Percentiles rank a stretch among this genome's conserved stretches.
Conservation (phyloP, 2,888 invertebrate genomes). For the Lepidocyrtoides sp. region DNA sequence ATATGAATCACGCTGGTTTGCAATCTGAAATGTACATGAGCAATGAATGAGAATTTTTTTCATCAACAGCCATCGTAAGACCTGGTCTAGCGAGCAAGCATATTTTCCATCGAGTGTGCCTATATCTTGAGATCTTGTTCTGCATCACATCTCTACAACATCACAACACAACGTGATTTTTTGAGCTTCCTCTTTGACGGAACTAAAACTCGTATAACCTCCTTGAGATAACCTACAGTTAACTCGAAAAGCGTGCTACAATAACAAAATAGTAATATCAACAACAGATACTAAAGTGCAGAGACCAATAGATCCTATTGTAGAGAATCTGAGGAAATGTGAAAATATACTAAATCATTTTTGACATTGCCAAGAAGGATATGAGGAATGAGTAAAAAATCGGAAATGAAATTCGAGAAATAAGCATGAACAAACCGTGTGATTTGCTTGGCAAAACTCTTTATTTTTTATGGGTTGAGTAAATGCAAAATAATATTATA, state of each 20-base stretch:
- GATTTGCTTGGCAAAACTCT: conserved; percentile 42
- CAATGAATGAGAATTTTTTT: no score
- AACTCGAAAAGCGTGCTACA: neutral
- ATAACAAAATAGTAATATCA: neutral
- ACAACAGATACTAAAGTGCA: neutral
- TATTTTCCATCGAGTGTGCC: conserved; percentile 19
- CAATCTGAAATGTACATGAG: conserved; percentile 2
- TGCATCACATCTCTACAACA: conserved; percentile 55
- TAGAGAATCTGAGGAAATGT: neutral
- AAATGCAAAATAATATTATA: neutral
- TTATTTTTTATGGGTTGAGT: no score
- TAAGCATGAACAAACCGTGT: conserved; percentile 48
- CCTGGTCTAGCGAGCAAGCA: neutral
- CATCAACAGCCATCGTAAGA: neutral
- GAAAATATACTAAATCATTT: conserved; percentile 69
- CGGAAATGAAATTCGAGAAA: conserved; percentile 71
- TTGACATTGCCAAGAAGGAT: conserved; percentile 65
- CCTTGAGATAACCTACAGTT: conserved; percentile 10
- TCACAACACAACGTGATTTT: conserved; percentile 46
- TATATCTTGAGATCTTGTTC: neutral
- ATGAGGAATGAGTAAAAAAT: conserved; percentile 53
- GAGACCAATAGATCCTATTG: neutral
- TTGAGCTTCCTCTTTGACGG: conserved; percentile 20
- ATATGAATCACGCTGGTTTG: conserved; percentile 13
- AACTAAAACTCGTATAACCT: neutral